Percentiles rank a stretch among this genome's conserved stretches.
These are phyloP conservation scores for Endomychus coccineus DNA, from an alignment of 2,888 invertebrate species.

Conservation along the genomic window DNA sequence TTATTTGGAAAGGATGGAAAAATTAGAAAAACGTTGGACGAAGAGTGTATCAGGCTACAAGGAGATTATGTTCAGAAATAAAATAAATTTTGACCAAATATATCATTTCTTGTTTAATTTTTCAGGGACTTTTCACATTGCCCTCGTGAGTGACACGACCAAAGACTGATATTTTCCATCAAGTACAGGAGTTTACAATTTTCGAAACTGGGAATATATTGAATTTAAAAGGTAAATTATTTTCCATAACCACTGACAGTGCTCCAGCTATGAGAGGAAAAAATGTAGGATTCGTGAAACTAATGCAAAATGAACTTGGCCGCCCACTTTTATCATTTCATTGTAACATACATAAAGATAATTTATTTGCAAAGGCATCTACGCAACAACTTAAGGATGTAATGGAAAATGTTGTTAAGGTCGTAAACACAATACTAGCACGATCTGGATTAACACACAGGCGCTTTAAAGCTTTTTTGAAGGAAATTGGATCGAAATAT, in stretches of 20 bases:
- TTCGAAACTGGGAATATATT: constrained; percentile 24
- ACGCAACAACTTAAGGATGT: constrained; percentile 21
- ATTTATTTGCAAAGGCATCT: no score
- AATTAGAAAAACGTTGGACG: no score
- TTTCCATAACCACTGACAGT: constrained; percentile 26
- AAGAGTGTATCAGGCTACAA: no score
- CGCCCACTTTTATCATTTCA: constrained; percentile 26
- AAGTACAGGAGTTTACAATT: constrained; percentile 24
- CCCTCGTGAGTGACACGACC: constrained; percentile 19
- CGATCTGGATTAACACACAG: constrained; percentile 25
- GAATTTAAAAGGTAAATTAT: constrained; percentile 26
- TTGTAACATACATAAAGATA: constrained; percentile 26
- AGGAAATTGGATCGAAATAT: no score
- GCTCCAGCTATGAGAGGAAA: constrained; percentile 25
- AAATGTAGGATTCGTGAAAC: constrained; percentile 24
- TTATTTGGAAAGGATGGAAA: no score
- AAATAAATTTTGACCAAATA: no score
- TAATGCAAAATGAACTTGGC: constrained; percentile 24
- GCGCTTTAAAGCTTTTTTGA: constrained; percentile 24
- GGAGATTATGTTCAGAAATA: no score
- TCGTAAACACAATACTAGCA: constrained; percentile 22
- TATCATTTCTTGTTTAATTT: no score
- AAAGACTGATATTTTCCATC: constrained; percentile 23
- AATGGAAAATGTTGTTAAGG: constrained; percentile 25
- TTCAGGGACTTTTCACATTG: no score